Conservation (phyloP, 2,797 vertebrate genomes). For the Choloepus didactylus region DNA sequence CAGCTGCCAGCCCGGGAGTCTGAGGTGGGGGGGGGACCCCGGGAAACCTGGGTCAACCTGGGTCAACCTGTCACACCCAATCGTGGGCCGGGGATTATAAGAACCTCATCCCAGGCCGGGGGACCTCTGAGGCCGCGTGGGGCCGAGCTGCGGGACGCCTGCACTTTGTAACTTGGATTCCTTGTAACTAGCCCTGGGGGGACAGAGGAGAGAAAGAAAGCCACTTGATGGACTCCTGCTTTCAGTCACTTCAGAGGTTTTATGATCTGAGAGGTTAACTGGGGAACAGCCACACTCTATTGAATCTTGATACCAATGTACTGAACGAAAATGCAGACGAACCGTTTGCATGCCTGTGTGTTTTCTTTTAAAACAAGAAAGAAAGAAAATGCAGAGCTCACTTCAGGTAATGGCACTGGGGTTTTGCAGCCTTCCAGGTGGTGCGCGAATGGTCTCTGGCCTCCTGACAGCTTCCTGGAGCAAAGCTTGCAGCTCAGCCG, state of each 20-base stretch:
- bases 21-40: neutral
- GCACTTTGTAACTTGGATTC: slow-evolving; percentile 73
- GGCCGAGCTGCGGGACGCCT: neutral
- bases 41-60: slow-evolving; percentile 24
- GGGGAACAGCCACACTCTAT: slow-evolving; percentile 45
- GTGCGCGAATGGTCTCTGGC: neutral
- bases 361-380: slow-evolving; percentile 8
- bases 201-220: slow-evolving; percentile 41
- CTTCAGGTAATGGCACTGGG: neutral
- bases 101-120: slow-evolving; percentile 60
- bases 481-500: neutral
- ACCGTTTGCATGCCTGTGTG: neutral
- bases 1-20: neutral
- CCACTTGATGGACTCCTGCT: slow-evolving; percentile 70
- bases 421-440: neutral
- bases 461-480: neutral
- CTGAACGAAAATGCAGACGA: slow-evolving; percentile 68
- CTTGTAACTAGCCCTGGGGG: slow-evolving; percentile 56
- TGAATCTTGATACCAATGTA: slow-evolving; percentile 56
- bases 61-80: slow-evolving; percentile 71
- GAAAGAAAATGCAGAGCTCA: slow-evolving; percentile 11
- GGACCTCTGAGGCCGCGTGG: slow-evolving; percentile 41
- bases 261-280: slow-evolving; percentile 78
- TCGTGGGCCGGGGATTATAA: slow-evolving; percentile 21
- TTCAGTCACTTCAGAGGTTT: slow-evolving; percentile 78